phyloP scores from a whole-genome alignment of 2,888 invertebrate genomes.

The Lordiphosa fenestrarum region DNA sequence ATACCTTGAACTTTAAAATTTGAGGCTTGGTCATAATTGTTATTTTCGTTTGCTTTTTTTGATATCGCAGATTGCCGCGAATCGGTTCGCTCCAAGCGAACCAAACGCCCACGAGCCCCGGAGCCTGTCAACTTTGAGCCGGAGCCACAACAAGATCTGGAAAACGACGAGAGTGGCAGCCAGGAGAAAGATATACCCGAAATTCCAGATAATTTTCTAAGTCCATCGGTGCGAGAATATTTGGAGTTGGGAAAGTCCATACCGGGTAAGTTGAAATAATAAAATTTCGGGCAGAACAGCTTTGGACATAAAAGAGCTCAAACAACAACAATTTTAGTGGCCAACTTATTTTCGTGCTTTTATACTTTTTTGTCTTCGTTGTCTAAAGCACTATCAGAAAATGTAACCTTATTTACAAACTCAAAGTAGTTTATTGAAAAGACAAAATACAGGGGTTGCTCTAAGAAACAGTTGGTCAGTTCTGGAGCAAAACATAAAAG shows the following conservation, averaged over 20 bases:
- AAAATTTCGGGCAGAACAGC: too few relatives aligned
- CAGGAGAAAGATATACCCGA: constrained; percentile 79
- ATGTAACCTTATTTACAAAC: too few relatives aligned
- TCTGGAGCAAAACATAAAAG: too few relatives aligned
- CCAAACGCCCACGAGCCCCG: constrained; percentile 84
- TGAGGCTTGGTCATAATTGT: constrained; percentile 18
- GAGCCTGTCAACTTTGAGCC: constrained; percentile 80
- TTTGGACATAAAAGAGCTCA: too few relatives aligned
- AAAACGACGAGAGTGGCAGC: constrained; percentile 78
- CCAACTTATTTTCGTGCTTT: too few relatives aligned
- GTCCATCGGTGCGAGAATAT: constrained; percentile 92
- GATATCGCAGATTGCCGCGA: constrained; percentile 81
- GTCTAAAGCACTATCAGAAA: too few relatives aligned
- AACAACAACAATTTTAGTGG: too few relatives aligned
- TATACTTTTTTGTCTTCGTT: too few relatives aligned
- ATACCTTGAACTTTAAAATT: constrained; percentile 41
- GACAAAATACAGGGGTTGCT: too few relatives aligned
- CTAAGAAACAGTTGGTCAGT: too few relatives aligned
- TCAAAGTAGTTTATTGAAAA: too few relatives aligned
- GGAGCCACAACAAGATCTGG: constrained; percentile 81
- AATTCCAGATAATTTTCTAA: constrained; percentile 89
- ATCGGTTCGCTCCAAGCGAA: constrained; percentile 81
- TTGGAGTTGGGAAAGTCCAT: constrained; percentile 93
- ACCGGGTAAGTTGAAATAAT: constrained; percentile 84
- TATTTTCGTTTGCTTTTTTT: constrained; percentile 17